A percentile compares a stretch with the other conserved stretches of the same genome.
These are phyloP conservation scores for Hyperopisus bebe DNA, from an alignment of 2,113 vertebrate species.

Conservation along the genomic window DNA sequence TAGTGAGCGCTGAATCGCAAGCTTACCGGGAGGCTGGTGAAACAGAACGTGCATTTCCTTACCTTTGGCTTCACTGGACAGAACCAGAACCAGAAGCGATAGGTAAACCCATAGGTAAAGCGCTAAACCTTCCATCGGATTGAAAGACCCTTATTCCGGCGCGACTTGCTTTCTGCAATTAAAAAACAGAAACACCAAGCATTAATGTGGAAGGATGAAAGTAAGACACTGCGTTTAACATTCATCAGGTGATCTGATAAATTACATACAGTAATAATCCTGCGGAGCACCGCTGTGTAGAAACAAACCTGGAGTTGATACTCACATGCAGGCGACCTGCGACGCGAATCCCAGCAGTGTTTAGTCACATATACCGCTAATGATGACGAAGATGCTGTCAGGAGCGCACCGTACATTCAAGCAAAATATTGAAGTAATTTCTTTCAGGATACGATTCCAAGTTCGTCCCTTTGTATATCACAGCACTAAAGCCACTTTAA, in stretches of 20 bases:
- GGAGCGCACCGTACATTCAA: background rate
- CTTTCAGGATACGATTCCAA: background rate
- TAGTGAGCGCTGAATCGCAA: background rate
- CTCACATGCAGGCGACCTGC: background rate
- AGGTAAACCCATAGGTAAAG: constrained; percentile 16
- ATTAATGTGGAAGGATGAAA: background rate
- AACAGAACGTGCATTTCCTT: constrained; percentile 13
- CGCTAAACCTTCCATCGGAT: background rate
- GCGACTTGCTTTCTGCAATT: background rate
- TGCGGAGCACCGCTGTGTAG: background rate
- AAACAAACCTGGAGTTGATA: background rate
- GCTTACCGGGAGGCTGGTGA: background rate
- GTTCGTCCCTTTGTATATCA: background rate
- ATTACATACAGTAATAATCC: background rate
- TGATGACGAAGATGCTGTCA: background rate
- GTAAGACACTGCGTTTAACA: background rate
- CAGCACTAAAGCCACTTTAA: background rate
- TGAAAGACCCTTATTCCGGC: background rate
- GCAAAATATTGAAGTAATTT: background rate
- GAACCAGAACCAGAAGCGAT: constrained; percentile 26
- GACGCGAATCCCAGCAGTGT: background rate
- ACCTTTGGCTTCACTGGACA: constrained; percentile 38
- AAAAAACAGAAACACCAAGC: background rate
- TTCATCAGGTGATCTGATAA: background rate
- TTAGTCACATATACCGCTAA: background rate